Evolutionary conservation across 2,888 invertebrate genomes (phyloP).

Genomic region (Alloscopus bannaensis): DNA sequence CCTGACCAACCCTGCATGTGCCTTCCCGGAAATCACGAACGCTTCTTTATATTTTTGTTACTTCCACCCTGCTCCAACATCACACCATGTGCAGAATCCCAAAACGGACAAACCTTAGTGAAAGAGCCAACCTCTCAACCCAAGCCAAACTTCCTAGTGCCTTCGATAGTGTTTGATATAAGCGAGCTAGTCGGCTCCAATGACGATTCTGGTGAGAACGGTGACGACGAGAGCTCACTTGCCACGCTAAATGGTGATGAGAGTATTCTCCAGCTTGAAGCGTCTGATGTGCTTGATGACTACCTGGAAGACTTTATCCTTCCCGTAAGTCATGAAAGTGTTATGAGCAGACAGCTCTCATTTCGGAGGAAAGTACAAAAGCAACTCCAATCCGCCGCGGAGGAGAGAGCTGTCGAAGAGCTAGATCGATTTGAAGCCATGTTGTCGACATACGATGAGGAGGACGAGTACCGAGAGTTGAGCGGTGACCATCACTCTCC

Average conservation of each 20-base stretch:
- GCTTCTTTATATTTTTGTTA: constrained; percentile 12
- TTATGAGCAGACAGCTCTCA: constrained; percentile 74
- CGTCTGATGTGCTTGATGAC: constrained; percentile 72
- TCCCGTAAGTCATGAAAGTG: constrained; percentile 74
- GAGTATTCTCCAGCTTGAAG: constrained; percentile 52
- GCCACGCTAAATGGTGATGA: constrained; percentile 48
- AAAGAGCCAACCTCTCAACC: constrained; percentile 42
- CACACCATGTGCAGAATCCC: neutral
- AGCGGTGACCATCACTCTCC: constrained; percentile 10
- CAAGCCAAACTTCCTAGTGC: constrained; percentile 52
- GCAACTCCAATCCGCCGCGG: constrained; percentile 69
- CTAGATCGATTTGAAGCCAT: constrained; percentile 71
- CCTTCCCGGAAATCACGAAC: constrained; percentile 15
- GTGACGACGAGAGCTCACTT: constrained; percentile 43
- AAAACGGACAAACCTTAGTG: neutral
- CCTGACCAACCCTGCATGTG: constrained; percentile 31
- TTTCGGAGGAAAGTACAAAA: constrained; percentile 73
- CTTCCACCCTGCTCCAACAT: neutral
- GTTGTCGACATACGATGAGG: constrained; percentile 69
- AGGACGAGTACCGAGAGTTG: constrained; percentile 59
- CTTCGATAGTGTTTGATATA: constrained; percentile 54
- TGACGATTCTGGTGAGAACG: constrained; percentile 29
- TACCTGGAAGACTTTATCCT: constrained; percentile 74
- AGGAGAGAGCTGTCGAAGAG: constrained; percentile 68
- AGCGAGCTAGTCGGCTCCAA: neutral